A percentile compares a stretch with the other conserved stretches of the same genome.
Evolutionary conservation across 2,113 vertebrate genomes (phyloP).

Genomic region (Axis porcinus): DNA sequence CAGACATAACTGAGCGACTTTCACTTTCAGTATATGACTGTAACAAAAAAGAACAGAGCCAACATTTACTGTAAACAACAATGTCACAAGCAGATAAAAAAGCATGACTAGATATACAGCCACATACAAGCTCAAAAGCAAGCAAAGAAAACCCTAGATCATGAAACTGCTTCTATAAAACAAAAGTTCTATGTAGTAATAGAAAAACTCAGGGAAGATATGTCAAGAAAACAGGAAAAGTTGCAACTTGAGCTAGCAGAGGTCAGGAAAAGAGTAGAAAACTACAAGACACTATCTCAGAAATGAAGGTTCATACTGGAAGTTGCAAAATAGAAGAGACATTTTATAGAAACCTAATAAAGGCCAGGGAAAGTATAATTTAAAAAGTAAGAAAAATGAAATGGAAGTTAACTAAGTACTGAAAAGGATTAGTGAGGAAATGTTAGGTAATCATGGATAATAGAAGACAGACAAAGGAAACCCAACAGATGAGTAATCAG

Average conservation of each 20-base stretch:
- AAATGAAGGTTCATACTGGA: background rate
- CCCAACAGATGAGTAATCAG: background rate
- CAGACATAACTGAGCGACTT: background rate
- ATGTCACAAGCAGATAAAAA: no score
- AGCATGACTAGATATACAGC: background rate
- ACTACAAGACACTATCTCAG: background rate
- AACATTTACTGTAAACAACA: background rate
- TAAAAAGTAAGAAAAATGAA: background rate
- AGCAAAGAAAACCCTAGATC: background rate
- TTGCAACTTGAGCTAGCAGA: background rate
- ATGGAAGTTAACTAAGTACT: background rate
- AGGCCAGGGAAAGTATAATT: background rate
- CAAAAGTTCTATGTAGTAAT: background rate
- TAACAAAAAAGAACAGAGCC: background rate
- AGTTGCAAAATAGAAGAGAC: background rate
- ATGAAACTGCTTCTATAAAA: background rate
- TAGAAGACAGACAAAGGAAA: background rate
- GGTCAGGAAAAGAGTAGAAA: background rate
- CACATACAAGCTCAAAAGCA: background rate
- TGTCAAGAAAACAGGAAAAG: background rate
- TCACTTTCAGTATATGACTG: rapidly evolving
- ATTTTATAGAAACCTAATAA: background rate
- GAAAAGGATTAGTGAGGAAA: background rate
- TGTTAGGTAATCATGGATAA: background rate
- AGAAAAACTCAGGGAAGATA: background rate